A percentile compares a stretch with the other conserved stretches of the same genome.
These are phyloP conservation scores for Pelodytes ibericus DNA, from an alignment of 2,797 vertebrate species.

Conservation along the genomic window DNA sequence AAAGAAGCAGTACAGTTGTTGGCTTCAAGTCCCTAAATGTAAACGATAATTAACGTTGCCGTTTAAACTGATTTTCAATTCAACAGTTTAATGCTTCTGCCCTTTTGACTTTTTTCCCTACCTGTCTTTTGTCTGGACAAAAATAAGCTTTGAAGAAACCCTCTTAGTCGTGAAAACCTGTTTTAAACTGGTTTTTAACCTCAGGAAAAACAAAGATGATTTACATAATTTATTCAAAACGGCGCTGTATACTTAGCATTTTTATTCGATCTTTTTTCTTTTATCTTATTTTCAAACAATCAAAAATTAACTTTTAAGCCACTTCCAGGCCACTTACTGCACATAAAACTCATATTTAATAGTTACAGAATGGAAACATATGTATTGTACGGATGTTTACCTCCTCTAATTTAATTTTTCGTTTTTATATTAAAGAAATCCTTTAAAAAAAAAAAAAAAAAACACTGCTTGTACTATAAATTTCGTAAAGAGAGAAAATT, in stretches of 20 bases:
- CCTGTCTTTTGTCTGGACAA: slow-evolving; percentile 10
- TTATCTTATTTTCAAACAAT: neutral
- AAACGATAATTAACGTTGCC: slow-evolving; percentile 2
- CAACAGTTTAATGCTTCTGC: neutral
- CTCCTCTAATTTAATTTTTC: neutral
- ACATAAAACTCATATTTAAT: neutral
- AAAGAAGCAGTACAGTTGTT: neutral
- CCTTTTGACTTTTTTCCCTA: neutral
- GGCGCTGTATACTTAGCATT: neutral
- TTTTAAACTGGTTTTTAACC: slow-evolving; percentile 34
- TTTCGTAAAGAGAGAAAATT: neutral
- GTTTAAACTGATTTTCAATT: slow-evolving; percentile 4
- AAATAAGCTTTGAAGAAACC: slow-evolving; percentile 18
- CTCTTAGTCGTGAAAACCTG: slow-evolving; percentile 33
- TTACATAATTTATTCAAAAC: slow-evolving; percentile 30
- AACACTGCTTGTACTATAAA: neutral
- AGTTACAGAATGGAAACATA: neutral
- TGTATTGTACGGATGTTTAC: neutral
- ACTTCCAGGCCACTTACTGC: neutral
- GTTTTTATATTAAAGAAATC: neutral
- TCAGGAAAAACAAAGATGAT: slow-evolving; percentile 13
- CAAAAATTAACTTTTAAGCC: neutral
- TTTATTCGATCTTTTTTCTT: too few species aligned
- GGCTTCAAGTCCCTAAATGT: neutral
- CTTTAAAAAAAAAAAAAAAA: neutral